These are phyloP conservation scores for Ptychochromis oligacanthus DNA, from an alignment of 2,113 vertebrate species.

Conservation along the genomic window DNA sequence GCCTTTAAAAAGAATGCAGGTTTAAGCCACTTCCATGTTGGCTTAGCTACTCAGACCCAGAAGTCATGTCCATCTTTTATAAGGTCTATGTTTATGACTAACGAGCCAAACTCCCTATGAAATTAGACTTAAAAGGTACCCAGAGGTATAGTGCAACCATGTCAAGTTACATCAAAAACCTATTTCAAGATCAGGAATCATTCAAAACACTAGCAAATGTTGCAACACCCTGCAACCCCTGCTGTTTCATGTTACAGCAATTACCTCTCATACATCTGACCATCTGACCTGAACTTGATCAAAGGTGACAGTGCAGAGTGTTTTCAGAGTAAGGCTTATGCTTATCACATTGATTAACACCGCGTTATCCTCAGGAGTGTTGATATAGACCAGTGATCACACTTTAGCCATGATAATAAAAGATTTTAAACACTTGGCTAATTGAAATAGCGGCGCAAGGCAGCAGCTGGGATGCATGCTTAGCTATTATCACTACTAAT, in stretches of 20 bases:
- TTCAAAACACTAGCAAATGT: constrained; percentile 50
- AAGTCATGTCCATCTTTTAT: neutral
- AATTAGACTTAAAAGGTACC: constrained; percentile 59
- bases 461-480: constrained; percentile 70
- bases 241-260: constrained; percentile 46
- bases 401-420: constrained; percentile 65
- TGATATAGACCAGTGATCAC: constrained; percentile 45
- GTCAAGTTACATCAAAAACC: constrained; percentile 35
- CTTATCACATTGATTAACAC: constrained; percentile 54
- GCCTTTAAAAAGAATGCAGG: neutral
- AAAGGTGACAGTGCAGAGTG: constrained; percentile 59
- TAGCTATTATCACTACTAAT: constrained; percentile 71
- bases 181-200: constrained; percentile 33
- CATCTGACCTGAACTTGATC: constrained; percentile 42
- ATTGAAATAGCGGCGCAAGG: constrained; percentile 57
- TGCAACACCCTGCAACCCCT: constrained; percentile 53
- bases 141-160: constrained; percentile 40
- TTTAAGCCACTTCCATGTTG: neutral
- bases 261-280: constrained; percentile 24
- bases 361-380: constrained; percentile 12
- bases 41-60: neutral
- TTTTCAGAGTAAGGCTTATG: constrained; percentile 51
- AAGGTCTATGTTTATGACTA: constrained; percentile 2
- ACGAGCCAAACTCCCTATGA: constrained; percentile 38
- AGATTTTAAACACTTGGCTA: constrained; percentile 61